Evolutionary conservation across 2,797 vertebrate genomes (phyloP).

Genomic region (Crenichthys baileyi): DNA sequence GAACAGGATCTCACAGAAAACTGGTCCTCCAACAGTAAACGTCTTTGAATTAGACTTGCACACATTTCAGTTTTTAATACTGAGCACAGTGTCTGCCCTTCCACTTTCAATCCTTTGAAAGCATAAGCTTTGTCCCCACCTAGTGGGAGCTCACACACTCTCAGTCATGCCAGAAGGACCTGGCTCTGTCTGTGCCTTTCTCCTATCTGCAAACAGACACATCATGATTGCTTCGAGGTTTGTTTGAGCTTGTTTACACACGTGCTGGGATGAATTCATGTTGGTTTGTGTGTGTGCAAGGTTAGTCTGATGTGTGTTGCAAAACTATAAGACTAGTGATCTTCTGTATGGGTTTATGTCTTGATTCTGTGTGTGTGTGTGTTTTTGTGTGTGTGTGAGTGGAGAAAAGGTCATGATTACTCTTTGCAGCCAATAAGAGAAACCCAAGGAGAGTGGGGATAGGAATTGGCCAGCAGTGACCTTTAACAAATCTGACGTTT

Average conservation of each 20-base stretch:
- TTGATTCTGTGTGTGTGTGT: not conserved
- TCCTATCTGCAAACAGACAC: conserved; percentile 76
- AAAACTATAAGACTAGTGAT: not conserved
- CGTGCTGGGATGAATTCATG: not conserved
- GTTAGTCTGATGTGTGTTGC: not conserved
- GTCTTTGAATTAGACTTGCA: not conserved
- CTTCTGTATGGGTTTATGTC: conserved; percentile 20
- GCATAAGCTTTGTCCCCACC: conserved; percentile 53
- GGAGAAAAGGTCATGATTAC: conserved; percentile 79
- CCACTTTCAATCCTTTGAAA: not conserved
- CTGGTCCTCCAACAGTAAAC: not conserved
- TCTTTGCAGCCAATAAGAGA: conserved; percentile 72
- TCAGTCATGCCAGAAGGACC: conserved; percentile 77
- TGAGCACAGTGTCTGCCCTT: not conserved
- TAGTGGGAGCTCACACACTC: conserved; percentile 44
- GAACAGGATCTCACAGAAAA: not conserved
- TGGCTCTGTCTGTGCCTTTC: conserved; percentile 73
- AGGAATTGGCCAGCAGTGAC: conserved; percentile 65
- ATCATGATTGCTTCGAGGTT: conserved; percentile 45
- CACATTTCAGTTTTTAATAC: not conserved
- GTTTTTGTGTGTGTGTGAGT: conserved; percentile 25
- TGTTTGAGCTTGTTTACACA: conserved; percentile 3
- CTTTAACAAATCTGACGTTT: conserved; percentile 72
- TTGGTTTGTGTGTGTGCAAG: not conserved
- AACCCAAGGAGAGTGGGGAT: conserved; percentile 51